Base-by-base conservation (phyloP, 2,888 invertebrate species). In the Electrophaes corylata region DNA sequence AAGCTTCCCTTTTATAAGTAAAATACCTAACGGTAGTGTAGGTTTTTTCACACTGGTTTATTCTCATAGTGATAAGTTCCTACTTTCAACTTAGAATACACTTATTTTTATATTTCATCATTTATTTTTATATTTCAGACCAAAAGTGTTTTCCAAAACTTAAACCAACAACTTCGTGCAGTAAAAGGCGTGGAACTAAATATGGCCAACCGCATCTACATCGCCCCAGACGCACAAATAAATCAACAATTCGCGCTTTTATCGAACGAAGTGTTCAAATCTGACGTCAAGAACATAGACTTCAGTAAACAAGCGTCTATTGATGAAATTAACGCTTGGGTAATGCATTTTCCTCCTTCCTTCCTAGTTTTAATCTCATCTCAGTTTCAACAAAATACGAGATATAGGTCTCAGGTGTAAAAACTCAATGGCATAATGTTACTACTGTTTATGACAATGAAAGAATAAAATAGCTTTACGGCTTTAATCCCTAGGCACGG, bases 301-400 rank as follows among this genome's bases (percentile, higher is more conserved):
- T 97, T 97, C 65, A 50, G 48, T 6, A 43, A 43, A 26, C 0
- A 67, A 93, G 77, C 75, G 5, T 88, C 93, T 1, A 92, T 92
- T 0, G 66, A 83, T 0, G 86, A 81, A 6, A 97, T 99, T 46
- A 98, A 98, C 75, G 60, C 76, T 0, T 98, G 97, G 96, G 57
- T 50, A 40, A 49, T n/a, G n/a, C n/a, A n/a, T n/a, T n/a, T n/a
- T n/a, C n/a, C n/a, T n/a, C n/a, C n/a, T n/a, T n/a, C n/a, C n/a
- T n/a, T n/a, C n/a, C n/a, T n/a, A n/a, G n/a, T n/a, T n/a, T n/a
- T n/a, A n/a, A n/a, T n/a, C n/a, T n/a, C n/a, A n/a, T n/a, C n/a
- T n/a, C n/a, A n/a, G n/a, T n/a, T n/a, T n/a, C n/a, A n/a, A n/a
- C n/a, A n/a, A n/a, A n/a, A n/a, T n/a, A n/a, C n/a, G n/a, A n/a